Conservation (phyloP, 2,888 invertebrate species). For the Tubulanus polymorphus region DNA sequence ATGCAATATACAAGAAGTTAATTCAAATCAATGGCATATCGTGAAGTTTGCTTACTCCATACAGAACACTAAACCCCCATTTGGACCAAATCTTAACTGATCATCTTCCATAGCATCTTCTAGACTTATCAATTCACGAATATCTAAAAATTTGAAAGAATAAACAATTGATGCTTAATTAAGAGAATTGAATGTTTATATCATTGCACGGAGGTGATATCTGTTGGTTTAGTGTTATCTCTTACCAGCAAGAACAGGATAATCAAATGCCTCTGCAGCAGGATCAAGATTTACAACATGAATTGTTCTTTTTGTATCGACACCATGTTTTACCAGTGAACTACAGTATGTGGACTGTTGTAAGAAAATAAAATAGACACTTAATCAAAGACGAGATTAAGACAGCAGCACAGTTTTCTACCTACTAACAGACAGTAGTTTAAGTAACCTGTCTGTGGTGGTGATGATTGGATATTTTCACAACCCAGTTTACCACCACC, state of each 20-base stretch:
- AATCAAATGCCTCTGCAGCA: constrained; percentile 94
- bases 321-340: constrained; percentile 79
- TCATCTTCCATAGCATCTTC: constrained; percentile 98
- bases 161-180: not conserved
- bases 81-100: constrained; percentile 89
- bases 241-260: constrained; percentile 69
- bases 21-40: not conserved
- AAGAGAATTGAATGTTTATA: not conserved
- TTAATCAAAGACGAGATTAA: not conserved
- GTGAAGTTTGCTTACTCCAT: constrained; percentile 67
- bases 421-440: too few species aligned
- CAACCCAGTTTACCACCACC: not conserved
- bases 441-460: not conserved
- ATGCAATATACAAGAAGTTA: too few species aligned
- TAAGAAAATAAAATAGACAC: too few species aligned
- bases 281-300: constrained; percentile 95
- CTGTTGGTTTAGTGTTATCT: not conserved
- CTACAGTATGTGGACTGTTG: constrained; percentile 95
- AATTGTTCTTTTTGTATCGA: constrained; percentile 67
- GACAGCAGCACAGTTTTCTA: too few species aligned
- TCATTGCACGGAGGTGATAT: not conserved
- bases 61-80: constrained; percentile 93
- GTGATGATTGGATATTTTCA: too few species aligned
- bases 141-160: constrained; percentile 53
- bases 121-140: constrained; percentile 67